Base-by-base conservation (phyloP, 2,797 vertebrate species). In the Chaunax sp. region DNA sequence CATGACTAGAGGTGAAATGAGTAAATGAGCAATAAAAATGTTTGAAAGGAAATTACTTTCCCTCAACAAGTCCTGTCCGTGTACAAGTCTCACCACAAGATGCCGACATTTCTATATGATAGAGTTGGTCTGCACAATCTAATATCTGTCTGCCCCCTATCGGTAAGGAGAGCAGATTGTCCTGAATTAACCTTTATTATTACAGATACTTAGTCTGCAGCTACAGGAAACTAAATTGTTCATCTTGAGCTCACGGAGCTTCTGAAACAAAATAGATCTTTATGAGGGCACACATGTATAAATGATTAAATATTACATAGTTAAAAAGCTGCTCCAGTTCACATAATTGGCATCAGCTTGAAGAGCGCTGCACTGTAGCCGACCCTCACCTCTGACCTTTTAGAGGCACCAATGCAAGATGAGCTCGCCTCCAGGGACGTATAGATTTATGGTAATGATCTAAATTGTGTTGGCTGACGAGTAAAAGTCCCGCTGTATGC, bases 1-100 rank as follows among this genome's bases (percentile, higher is more conserved):
- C 33, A 10, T 7, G 33, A 35, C 12, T 11, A 35, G 12, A 8
- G 33, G 33, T 11, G n/a, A n/a, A n/a, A n/a, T n/a, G 33, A 8
- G 33, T 35, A 35, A 35, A 9, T 35, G 9, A 8, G 33, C 33
- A 35, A 10, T 2, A 35, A 35, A 35, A 35, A 35, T 10, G 33
- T 35, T 35, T 9, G 1, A 9, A 35, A 9, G 33, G 3, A 35
- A 35, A 35, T 30, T 2, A 35, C 12, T 30, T 9, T 9, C 28
- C 1, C 28, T 9, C 28, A 35, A 33, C 22, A 77, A 16, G 20
- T 16, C 6, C 38, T 37, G 5, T 23, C 72, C 41, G 40, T 83
- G 44, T 59, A 3, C 46, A 56, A 30, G 15, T 26, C 15, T 55
- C 28, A 26, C 90, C 91, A 90, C 88, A 70, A 86, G 91, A 83